Percentiles rank a stretch among this genome's conserved stretches.
These are phyloP conservation scores for Notechis scutatus DNA, from an alignment of 2,113 vertebrate species.

Conservation along the genomic window DNA sequence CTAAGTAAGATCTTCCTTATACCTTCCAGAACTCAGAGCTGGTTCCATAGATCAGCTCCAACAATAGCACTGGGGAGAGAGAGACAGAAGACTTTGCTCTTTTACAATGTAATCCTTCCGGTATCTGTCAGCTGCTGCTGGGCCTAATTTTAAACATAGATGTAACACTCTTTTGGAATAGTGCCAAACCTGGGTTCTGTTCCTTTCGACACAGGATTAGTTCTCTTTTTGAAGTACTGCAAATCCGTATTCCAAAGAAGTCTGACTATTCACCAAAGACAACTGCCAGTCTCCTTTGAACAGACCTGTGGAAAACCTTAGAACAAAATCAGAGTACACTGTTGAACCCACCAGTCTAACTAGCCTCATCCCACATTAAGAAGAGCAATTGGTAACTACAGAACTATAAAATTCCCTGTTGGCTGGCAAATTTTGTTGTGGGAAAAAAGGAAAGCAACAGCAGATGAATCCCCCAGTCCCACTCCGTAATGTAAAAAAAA, in stretches of 20 bases:
- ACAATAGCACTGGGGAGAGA: background rate
- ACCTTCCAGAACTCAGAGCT: background rate
- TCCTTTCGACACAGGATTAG: background rate
- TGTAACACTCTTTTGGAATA: background rate
- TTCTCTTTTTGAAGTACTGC: background rate
- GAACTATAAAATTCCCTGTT: background rate
- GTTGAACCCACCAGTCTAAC: background rate
- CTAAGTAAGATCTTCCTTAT: background rate
- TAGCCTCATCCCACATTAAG: background rate
- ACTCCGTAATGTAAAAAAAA: background rate
- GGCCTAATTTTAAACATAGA: background rate
- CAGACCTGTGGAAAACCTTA: background rate
- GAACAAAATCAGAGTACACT: background rate
- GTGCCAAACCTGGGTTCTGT: background rate
- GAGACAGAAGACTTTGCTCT: background rate
- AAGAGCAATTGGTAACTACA: background rate
- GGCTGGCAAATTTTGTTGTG: background rate
- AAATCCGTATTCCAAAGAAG: background rate
- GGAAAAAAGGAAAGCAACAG: background rate
- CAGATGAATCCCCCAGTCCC: background rate
- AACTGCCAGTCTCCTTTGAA: background rate
- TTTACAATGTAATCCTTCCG: background rate
- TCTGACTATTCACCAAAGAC: background rate
- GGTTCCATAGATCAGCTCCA: background rate
- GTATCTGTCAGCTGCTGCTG: background rate